Base-by-base conservation (phyloP, 1,140 invertebrate genomes). In the Achroia grisella region DNA sequence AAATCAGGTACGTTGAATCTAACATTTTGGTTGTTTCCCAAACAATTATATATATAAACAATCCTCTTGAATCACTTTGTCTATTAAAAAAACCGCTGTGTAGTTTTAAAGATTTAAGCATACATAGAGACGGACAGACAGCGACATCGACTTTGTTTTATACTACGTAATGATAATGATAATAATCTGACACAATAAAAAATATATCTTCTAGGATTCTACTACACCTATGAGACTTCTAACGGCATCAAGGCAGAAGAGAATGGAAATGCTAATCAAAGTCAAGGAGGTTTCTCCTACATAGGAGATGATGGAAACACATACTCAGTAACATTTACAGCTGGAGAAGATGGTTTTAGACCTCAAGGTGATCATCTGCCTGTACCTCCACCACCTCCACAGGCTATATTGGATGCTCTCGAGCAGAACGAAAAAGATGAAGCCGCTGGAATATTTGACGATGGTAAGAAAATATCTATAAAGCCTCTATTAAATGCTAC, bases 271-370 rank as follows among this genome's bases (percentile, higher is more conserved):
- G 13, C 52, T 4, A 50, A 34, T 0, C 58, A 71, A 8, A 64
- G 56, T 10, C 55, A 62, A 35, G 75, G 78, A 2, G 65, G 65
- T 10, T 82, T 69, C 44, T 62, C 68, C 3, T 82, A 82, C 58
- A 69, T 64, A 10, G 78, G 90, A 10, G 90, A 92, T 2, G 92
- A 95, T 66, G 94, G 94, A 0, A 77, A 90, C 10, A 81, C 89
- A 8, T 90, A 93, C 51, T 86, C 87, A 1, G 66, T 95, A 9
- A 90, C 88, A 1, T 96, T 94, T 80, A 90, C 90, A 4, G 93
- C 94, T 29, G 93, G 94, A 57, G 92, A 94, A 66, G 91, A 91
- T 48, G 93, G 93, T 4, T 95, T 93, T 78, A 89, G 89, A 45
- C 90, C 93, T 0, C 77, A 89, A 47, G 93, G 93, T 15, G 90